These are phyloP conservation scores for Amblyopsis rosae DNA, from an alignment of 2,113 vertebrate species.

Conservation along the genomic window DNA sequence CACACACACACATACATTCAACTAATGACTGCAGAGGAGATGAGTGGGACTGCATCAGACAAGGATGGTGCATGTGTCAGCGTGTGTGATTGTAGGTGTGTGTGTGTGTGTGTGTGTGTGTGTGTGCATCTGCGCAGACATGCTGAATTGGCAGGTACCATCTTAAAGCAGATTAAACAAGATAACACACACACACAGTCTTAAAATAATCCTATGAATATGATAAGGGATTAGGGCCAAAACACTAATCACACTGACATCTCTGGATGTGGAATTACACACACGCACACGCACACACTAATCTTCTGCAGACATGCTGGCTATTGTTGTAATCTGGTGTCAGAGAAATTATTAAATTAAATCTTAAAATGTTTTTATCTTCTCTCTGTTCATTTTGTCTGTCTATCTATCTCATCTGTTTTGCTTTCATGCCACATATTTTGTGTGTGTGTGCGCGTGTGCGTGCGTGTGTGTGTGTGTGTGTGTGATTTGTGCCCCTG, in stretches of 20 bases:
- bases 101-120: conserved; percentile 2
- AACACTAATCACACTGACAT: conserved; percentile 46
- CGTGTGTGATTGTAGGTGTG: conserved; percentile 14
- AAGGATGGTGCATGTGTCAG: no score
- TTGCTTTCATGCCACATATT: background rate
- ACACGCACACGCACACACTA: background rate
- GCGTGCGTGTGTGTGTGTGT: conserved; percentile 28
- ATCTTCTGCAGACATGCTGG: background rate
- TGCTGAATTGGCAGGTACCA: conserved; percentile 36
- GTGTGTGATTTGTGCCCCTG: conserved; percentile 24
- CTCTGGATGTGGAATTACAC: conserved; percentile 33
- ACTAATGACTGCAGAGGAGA: no score
- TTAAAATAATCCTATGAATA: conserved; percentile 55
- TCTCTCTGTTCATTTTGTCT: background rate
- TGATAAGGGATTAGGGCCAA: conserved; percentile 53
- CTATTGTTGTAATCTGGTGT: conserved; percentile 18
- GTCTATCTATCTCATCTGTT: conserved; percentile 1
- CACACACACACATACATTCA: no score
- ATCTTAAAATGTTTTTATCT: background rate
- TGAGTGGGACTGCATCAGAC: no score
- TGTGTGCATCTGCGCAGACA: conserved; percentile 1
- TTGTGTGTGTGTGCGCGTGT: conserved; percentile 6
- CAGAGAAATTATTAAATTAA: background rate
- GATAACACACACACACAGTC: conserved; percentile 13
- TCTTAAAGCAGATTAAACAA: conserved; percentile 38